Percentiles rank a stretch among this genome's conserved stretches.
These are phyloP conservation scores for Epinephelus malabaricus DNA, from an alignment of 2,797 vertebrate species.

Conservation along the genomic window DNA sequence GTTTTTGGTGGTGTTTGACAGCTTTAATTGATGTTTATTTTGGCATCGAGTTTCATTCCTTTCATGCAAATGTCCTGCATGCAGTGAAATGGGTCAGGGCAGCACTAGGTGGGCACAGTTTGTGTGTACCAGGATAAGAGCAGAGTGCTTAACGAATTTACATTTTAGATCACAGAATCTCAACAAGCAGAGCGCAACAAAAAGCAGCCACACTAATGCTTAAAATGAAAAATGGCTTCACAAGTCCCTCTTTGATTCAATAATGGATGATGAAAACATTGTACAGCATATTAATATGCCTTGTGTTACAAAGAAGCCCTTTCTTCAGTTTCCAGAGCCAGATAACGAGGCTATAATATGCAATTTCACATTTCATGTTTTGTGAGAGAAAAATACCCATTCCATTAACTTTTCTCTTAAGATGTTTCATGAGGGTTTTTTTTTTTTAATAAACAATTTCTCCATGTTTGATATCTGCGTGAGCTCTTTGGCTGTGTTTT, in stretches of 20 bases:
- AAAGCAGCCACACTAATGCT: conserved; percentile 65
- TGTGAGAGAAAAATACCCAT: conserved; percentile 9
- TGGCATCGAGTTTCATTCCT: conserved; percentile 87
- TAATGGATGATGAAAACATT: conserved; percentile 59
- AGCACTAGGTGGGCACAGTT: conserved; percentile 81
- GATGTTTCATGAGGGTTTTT: conserved; percentile 19
- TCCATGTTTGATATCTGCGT: neutral
- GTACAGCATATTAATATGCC: conserved; percentile 43
- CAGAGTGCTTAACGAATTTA: conserved; percentile 85
- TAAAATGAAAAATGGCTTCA: conserved; percentile 57
- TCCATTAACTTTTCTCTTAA: conserved; percentile 15
- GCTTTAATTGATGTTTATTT: conserved; percentile 92
- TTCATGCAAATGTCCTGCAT: conserved; percentile 89
- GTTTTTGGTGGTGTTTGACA: conserved; percentile 90
- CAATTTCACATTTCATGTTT: conserved; percentile 13
- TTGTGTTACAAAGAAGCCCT: conserved; percentile 36
- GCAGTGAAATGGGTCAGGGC: conserved; percentile 87
- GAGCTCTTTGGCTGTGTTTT: conserved; percentile 10
- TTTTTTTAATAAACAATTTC: conserved; percentile 8
- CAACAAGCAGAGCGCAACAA: conserved; percentile 70
- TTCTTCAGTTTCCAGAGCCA: conserved; percentile 25
- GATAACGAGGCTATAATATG: conserved; percentile 24
- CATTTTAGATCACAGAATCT: conserved; percentile 83
- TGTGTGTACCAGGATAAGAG: conserved; percentile 79
- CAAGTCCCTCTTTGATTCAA: conserved; percentile 60